phyloP scores from a whole-genome alignment of 37 sponge, comb jelly and placozoan genomes.

The Tethya wilhelma region DNA sequence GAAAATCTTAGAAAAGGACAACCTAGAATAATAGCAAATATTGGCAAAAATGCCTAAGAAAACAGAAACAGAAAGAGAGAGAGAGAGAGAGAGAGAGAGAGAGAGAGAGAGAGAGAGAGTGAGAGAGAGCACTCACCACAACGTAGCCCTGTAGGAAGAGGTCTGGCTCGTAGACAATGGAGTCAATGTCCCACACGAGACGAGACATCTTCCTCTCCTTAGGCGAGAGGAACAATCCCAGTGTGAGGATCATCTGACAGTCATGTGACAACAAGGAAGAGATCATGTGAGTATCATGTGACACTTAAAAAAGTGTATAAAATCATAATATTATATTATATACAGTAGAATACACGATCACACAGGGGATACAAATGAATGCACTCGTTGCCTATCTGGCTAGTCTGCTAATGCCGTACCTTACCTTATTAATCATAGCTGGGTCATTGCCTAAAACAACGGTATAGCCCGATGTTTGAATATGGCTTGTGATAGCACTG shows the following conservation, averaged over 20 bases:
- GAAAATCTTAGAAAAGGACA: too few species aligned
- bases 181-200: not conserved
- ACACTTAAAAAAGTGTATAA: not conserved
- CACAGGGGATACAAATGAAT: not conserved
- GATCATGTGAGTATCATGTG: not conserved
- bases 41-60: too few species aligned
- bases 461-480: slow-evolving; percentile 70
- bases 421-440: slow-evolving; percentile 49
- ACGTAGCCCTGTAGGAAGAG: slow-evolving; percentile 73
- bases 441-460: slow-evolving; percentile 56
- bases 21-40: too few species aligned
- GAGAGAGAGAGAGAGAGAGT: not conserved
- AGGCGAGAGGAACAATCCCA: slow-evolving; percentile 72
- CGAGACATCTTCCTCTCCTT: slow-evolving; percentile 73
- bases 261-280: not conserved
- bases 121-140: slow-evolving; percentile 1
- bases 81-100: too few species aligned
- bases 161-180: slow-evolving; percentile 50
- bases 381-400: not conserved
- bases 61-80: too few species aligned
- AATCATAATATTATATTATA: not conserved
- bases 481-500: slow-evolving; percentile 64
- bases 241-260: slow-evolving; percentile 74
- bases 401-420: not conserved
- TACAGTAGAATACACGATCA: not conserved